Conservation (phyloP, 2,797 vertebrate genomes). For the Nannoperca australis region DNA sequence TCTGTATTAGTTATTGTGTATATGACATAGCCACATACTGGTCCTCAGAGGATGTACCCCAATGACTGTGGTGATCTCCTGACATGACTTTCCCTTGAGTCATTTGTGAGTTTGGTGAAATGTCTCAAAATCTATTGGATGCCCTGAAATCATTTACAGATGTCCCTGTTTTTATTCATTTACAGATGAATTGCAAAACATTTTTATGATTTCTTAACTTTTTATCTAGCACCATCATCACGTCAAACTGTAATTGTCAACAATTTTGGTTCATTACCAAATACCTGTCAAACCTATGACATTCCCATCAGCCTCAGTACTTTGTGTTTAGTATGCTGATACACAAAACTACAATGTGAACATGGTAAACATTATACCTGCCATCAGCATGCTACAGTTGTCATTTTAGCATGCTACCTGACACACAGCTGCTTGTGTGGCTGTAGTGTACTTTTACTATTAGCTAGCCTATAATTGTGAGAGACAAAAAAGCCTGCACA, state of each 20-base stretch:
- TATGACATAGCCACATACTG: no score
- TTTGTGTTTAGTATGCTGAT: not conserved
- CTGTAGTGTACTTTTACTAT: not conserved
- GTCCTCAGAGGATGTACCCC: not conserved
- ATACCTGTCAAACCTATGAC: not conserved
- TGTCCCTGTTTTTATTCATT: no score
- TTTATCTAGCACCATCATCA: not conserved
- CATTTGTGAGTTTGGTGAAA: not conserved
- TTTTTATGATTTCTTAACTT: not conserved
- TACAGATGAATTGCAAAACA: not conserved
- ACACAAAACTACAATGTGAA: not conserved
- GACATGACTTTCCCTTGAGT: not conserved
- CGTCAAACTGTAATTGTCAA: not conserved
- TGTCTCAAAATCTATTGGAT: not conserved
- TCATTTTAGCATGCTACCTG: not conserved
- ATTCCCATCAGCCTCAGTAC: no score
- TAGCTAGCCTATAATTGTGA: not conserved
- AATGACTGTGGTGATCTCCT: no score
- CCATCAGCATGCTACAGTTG: not conserved
- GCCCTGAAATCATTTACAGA: not conserved
- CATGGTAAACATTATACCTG: not conserved
- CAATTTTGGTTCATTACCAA: not conserved
- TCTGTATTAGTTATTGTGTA: no score
- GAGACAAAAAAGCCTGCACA: not conserved
- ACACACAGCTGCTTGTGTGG: not conserved